Base-by-base conservation (phyloP, 2,797 vertebrate genomes). In the Lates japonicus region DNA sequence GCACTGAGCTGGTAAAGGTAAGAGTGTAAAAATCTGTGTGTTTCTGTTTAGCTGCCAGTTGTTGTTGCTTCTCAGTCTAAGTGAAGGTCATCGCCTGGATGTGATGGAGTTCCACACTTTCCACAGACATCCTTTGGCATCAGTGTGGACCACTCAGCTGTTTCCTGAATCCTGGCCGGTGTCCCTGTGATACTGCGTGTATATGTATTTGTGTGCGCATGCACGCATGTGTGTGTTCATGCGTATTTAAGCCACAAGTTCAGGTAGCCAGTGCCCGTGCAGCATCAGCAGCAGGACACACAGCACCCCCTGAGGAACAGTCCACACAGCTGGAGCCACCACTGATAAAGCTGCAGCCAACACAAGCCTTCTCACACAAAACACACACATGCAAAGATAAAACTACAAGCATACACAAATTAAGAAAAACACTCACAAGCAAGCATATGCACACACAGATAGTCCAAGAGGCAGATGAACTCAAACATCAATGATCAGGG, bases 301-400 rank as follows among this genome's bases (percentile, higher is more conserved):
- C 67, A 86, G 76, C 64, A 67, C 48, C 70, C 90, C 80, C 79
- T 8, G 61, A 92, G 90, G 86, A 89, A 78, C 68, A 48, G 64
- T 87, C 51, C 73, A 71, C 58, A 62, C 83, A 88, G 90, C 91
- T 84, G 91, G 86, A 88, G 80, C 72, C 70, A 59, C 65, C 70
- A 48, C 90, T 90, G 90, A 93, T 92, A 92, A 91, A 93, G 85
- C 88, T 63, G 80, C 20, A 77, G 91, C 84, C 90, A 93, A 85
- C 76, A 70, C 70, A 64, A 84, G 73, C 71, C 76, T 66, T 52
- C 48, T 60, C 65, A 46, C 80, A 82, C 61, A 74, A 70, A 84
- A 69, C 67, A 54, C 13, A 54, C 12, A 29, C 9, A 66, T 51
- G 55, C 75, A 83, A 73, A 67, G 49, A 65, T 65, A 67, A 67